phyloP scores from a whole-genome alignment of 2,888 invertebrate genomes.

The Drosophila incognita region DNA sequence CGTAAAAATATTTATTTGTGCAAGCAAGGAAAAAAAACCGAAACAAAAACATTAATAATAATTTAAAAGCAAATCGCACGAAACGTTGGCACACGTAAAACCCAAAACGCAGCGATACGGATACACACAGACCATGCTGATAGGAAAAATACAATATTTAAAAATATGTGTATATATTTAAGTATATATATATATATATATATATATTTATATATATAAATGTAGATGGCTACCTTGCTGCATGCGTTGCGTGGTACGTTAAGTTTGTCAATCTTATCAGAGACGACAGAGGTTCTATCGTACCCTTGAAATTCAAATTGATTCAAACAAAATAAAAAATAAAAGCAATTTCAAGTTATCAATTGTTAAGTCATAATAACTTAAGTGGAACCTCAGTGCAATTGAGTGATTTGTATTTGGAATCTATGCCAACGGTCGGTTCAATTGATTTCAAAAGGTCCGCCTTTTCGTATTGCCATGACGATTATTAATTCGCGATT shows the following conservation, averaged over 20 bases:
- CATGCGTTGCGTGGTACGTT: constrained; percentile 40
- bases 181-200: constrained; percentile 4
- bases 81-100: constrained; percentile 54
- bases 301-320: constrained; percentile 71
- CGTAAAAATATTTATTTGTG: constrained; percentile 41
- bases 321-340: constrained; percentile 57
- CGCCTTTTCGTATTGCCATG: constrained; percentile 4
- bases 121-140: constrained; percentile 54
- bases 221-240: constrained; percentile 47
- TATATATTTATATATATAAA: constrained; percentile 12
- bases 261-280: constrained; percentile 75
- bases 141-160: constrained; percentile 38
- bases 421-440: constrained; percentile 1
- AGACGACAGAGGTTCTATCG: constrained; percentile 55
- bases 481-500: constrained; percentile 9
- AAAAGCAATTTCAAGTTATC: constrained; percentile 50
- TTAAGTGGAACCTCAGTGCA: constrained; percentile 43
- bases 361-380: constrained; percentile 34
- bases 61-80: constrained; percentile 59
- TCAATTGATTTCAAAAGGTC: constrained; percentile 16
- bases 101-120: constrained; percentile 56
- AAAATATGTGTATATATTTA: constrained; percentile 7
- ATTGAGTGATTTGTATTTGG: constrained; percentile 15
- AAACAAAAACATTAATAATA: constrained; percentile 36
- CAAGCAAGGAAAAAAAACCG: constrained; percentile 28